Evolutionary conservation across 2,888 invertebrate species (phyloP).

Genomic region (Limnephilus lunatus): DNA sequence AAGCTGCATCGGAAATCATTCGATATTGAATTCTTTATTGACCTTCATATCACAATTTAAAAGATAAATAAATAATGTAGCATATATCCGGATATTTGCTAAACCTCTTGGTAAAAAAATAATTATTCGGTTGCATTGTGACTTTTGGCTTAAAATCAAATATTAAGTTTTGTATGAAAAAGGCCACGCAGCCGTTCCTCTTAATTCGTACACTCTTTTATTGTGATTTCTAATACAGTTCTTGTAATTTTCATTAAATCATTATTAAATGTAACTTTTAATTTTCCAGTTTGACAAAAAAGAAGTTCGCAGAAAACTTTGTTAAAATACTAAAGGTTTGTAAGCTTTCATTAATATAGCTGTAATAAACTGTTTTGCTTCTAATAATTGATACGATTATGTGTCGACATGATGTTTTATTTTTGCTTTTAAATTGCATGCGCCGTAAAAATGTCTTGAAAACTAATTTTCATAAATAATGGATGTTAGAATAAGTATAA

Average conservation of each 20-base stretch:
- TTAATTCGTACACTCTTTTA: background rate
- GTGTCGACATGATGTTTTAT: background rate
- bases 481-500: too few relatives aligned
- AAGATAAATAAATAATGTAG: too few relatives aligned
- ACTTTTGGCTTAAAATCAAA: too few relatives aligned
- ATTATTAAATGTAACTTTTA: constrained; percentile 26
- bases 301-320: constrained; percentile 26
- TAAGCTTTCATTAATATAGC: constrained; percentile 39
- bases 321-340: constrained; percentile 43
- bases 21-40: too few relatives aligned
- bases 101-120: too few relatives aligned
- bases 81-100: too few relatives aligned
- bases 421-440: background rate
- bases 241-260: background rate
- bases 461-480: background rate
- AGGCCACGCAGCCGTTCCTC: background rate
- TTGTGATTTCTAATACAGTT: background rate
- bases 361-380: background rate
- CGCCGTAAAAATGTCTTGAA: background rate
- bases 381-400: background rate
- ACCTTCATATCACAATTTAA: too few relatives aligned
- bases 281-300: constrained; percentile 36
- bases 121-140: too few relatives aligned
- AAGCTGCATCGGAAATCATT: too few relatives aligned
- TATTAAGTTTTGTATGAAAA: too few relatives aligned